Conservation (phyloP, 2,797 vertebrate species). For the Pristis pectinata region DNA sequence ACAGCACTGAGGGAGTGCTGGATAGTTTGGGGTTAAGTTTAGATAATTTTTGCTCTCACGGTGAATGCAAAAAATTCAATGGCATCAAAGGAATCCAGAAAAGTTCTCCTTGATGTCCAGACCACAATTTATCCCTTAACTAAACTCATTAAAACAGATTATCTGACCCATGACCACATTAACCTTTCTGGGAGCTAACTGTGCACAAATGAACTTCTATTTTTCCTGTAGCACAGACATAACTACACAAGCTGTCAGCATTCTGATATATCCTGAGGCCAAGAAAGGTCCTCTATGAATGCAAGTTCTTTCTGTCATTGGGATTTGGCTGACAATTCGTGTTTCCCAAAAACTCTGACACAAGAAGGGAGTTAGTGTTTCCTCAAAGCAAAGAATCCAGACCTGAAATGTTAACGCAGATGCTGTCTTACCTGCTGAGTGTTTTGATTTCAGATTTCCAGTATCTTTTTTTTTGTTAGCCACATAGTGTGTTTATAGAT, state of each 20-base stretch:
- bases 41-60: not conserved
- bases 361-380: no score
- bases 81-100: not conserved
- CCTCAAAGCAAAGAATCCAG: no score
- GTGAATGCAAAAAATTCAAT: not conserved
- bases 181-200: not conserved
- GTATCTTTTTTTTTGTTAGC: no score
- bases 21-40: not conserved
- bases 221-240: not conserved
- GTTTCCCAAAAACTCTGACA: no score
- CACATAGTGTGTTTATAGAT: no score
- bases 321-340: no score
- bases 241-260: not conserved
- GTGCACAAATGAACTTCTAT: not conserved
- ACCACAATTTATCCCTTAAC: not conserved
- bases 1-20: not conserved
- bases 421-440: no score
- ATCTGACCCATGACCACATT: not conserved
- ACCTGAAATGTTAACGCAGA: no score
- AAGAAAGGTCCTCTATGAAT: not conserved
- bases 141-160: not conserved
- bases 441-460: no score
- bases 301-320: not conserved
- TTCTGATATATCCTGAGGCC: no score
- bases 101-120: not conserved